These are phyloP conservation scores for Phengaris alcon DNA, from an alignment of 2,888 invertebrate genomes.

Conservation along the genomic window DNA sequence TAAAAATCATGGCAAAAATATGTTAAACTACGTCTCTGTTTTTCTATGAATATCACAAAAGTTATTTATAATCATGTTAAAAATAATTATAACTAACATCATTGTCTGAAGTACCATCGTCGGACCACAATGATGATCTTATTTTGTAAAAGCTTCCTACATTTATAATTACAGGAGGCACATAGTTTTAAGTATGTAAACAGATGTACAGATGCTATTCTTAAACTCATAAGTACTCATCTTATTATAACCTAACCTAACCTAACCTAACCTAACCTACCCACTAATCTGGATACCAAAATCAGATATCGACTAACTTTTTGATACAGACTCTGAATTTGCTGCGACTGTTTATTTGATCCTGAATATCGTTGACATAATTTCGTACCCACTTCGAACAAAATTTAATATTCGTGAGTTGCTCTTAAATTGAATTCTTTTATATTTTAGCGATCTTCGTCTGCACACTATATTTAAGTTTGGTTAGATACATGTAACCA, in stretches of 20 bases:
- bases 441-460: not conserved
- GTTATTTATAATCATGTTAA: too few species aligned
- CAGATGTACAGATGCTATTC: too few species aligned
- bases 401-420: not conserved
- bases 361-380: not conserved
- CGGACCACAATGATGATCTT: not conserved
- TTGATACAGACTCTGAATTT: not conserved
- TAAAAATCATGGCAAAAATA: not conserved
- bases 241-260: not conserved
- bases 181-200: too few species aligned
- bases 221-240: not conserved
- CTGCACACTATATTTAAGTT: slow-evolving; percentile 4
- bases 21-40: not conserved
- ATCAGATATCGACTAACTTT: not conserved
- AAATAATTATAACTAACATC: too few species aligned
- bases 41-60: not conserved
- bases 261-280: not conserved
- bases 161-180: too few species aligned
- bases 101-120: not conserved
- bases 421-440: not conserved
- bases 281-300: not conserved
- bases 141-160: too few species aligned
- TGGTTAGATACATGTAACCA: not conserved
- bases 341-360: not conserved
- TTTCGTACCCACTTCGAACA: not conserved